Evolutionary conservation across 1,140 invertebrate species (phyloP), one percentile per base, ranked within the genome.

Genomic region (Leptonema lineaticorne): DNA sequence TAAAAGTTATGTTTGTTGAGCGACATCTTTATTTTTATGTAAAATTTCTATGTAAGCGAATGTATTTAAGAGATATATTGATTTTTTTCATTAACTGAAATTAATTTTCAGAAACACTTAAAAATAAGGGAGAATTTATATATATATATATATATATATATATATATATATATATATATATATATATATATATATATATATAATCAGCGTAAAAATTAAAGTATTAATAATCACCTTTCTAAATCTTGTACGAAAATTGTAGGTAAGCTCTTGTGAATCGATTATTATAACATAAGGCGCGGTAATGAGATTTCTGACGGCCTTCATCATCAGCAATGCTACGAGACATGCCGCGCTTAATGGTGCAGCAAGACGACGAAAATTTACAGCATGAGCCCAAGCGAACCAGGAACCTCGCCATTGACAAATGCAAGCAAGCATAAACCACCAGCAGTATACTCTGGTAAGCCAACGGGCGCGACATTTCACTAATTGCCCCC

Each of bases 361-460:
- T 29, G 62, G 76, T 7, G 74, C 77, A 59, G 74, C 76, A 67
- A 76, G 18, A 30, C 78, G 71, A 29, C 77, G 70, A 27, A 77
- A 74, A 22, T 74, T 77, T 7, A 83, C 77, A 53, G 76, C 74
- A 0, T 70, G 62, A 70, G 85, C 83, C 29, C 87, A 79, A 22
- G 86, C 71, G 0, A 77, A 78, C 86, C 87, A 90, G 3, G 83
- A 81, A 14, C 87, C 87, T 2, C 85, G 76, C 87, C 88, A 90
- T 53, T 88, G 84, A 75, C 84, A 83, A 41, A 87, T 84, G 71
- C 82, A 84, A 3, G 79, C 72, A 0, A 86, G 67, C 14, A 82
- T 79, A 71, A 87, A 89, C 1, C 85, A 73, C 67, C 86, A 86
- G 0, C 83, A 85, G 75, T 89, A 89, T 0, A 85, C 2, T 16